A percentile compares a stretch with the other conserved stretches of the same genome.
Conservation (phyloP, 2,888 invertebrate species). For the Pecten maximus region DNA sequence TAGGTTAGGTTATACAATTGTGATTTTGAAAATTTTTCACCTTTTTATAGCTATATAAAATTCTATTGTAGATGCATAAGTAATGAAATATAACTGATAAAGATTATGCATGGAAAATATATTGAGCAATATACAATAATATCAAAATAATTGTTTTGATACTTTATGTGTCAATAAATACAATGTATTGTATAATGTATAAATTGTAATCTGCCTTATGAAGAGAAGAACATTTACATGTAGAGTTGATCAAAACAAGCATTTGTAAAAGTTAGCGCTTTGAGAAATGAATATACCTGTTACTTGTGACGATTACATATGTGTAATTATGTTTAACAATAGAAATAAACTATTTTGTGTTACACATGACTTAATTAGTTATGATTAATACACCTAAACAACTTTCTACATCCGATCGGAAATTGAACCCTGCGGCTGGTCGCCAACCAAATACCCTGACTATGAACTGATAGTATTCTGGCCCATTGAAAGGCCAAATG, state of each 20-base stretch:
- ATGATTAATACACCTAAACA: too few species aligned
- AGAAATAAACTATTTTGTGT: constrained; percentile 20
- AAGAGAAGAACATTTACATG: neutral
- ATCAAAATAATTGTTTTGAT: neutral
- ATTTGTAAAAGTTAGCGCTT: neutral
- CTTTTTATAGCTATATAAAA: too few species aligned
- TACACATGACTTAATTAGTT: neutral
- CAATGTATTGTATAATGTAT: too few species aligned
- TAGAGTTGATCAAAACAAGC: neutral
- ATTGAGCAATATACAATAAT: neutral
- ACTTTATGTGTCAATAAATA: neutral
- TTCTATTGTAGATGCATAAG: too few species aligned
- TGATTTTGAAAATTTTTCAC: too few species aligned
- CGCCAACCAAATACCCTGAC: too few species aligned
- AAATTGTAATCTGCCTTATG: neutral
- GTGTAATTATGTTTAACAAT: neutral
- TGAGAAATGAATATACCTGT: neutral
- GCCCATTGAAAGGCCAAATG: too few species aligned
- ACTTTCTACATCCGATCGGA: too few species aligned
- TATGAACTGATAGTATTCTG: too few species aligned
- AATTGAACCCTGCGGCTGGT: too few species aligned
- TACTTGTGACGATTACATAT: neutral
- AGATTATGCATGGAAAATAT: neutral
- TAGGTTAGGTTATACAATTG: too few species aligned
- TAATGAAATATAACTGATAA: neutral